Conservation (phyloP, 1,140 invertebrate species). For the Bilobella aurantiaca region DNA sequence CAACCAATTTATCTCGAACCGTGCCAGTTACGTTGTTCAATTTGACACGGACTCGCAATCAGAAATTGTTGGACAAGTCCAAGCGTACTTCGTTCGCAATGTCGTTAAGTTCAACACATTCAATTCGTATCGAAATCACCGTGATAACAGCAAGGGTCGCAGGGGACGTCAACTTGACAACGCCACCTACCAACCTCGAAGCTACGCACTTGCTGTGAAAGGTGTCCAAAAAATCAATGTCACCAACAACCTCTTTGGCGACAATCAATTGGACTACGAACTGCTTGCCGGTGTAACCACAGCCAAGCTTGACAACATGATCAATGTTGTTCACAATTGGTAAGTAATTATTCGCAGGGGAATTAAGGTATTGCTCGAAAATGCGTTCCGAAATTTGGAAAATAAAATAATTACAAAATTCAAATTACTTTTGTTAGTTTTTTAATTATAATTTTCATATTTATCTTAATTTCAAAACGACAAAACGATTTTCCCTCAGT, state of each 20-base stretch:
- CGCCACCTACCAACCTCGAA: constrained; percentile 48
- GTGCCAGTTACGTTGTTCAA: constrained; percentile 73
- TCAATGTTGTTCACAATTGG: constrained; percentile 90
- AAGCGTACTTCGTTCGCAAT: constrained; percentile 68
- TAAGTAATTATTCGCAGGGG: constrained; percentile 16
- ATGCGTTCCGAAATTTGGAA: too few species aligned
- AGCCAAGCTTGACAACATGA: constrained; percentile 69
- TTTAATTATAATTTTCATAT: too few species aligned
- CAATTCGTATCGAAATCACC: constrained; percentile 26
- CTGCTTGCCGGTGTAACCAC: constrained; percentile 82
- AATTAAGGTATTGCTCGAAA: too few species aligned
- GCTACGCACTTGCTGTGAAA: constrained; percentile 78
- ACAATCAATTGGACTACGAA: constrained; percentile 83
- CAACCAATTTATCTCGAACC: constrained; percentile 67
- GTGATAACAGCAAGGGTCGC: constrained; percentile 3
- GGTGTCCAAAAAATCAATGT: constrained; percentile 89
- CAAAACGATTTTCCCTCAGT: too few species aligned
- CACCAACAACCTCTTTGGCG: constrained; percentile 76
- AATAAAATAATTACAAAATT: too few species aligned
- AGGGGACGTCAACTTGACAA: constrained; percentile 30
- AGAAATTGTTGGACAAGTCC: constrained; percentile 74
- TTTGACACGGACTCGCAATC: constrained; percentile 84
- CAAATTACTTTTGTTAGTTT: too few species aligned
- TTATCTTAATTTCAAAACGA: too few species aligned
- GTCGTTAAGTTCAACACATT: constrained; percentile 62